Conservation (phyloP, 2,888 invertebrate species). For the Bibio marci region DNA sequence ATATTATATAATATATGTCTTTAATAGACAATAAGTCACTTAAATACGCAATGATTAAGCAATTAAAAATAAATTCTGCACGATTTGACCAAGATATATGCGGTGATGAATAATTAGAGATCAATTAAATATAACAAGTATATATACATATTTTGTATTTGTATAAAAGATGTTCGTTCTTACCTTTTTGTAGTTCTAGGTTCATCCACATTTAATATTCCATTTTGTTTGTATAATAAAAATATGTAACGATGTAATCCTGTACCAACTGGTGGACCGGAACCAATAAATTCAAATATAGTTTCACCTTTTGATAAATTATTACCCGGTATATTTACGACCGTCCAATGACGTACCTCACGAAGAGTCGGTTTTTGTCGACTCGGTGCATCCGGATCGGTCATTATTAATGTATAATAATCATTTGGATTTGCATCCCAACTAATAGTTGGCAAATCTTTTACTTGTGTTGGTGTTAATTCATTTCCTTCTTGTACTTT, state of each 20-base stretch:
- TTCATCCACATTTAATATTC: constrained; percentile 38
- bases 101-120: too few relatives aligned
- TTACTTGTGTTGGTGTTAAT: constrained; percentile 49
- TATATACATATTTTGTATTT: too few relatives aligned
- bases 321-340: constrained; percentile 51
- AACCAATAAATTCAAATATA: constrained; percentile 61
- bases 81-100: too few relatives aligned
- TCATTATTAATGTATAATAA: constrained; percentile 21
- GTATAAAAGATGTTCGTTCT: too few relatives aligned
- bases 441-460: constrained; percentile 18
- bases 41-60: too few relatives aligned
- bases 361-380: constrained; percentile 58
- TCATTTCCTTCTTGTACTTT: constrained; percentile 47
- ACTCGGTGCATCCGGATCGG: constrained; percentile 84
- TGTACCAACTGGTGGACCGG: constrained; percentile 64
- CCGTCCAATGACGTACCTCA: constrained; percentile 86
- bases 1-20: too few relatives aligned
- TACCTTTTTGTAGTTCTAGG: constrained; percentile 10
- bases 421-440: constrained; percentile 16
- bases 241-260: constrained; percentile 70
- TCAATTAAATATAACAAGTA: too few relatives aligned
- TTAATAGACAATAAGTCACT: too few relatives aligned
- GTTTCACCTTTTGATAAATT: constrained; percentile 41
- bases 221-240: constrained; percentile 51
- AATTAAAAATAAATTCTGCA: too few relatives aligned